Conservation (phyloP, 2,113 vertebrate genomes). For the Malurus alboscapulatus region DNA sequence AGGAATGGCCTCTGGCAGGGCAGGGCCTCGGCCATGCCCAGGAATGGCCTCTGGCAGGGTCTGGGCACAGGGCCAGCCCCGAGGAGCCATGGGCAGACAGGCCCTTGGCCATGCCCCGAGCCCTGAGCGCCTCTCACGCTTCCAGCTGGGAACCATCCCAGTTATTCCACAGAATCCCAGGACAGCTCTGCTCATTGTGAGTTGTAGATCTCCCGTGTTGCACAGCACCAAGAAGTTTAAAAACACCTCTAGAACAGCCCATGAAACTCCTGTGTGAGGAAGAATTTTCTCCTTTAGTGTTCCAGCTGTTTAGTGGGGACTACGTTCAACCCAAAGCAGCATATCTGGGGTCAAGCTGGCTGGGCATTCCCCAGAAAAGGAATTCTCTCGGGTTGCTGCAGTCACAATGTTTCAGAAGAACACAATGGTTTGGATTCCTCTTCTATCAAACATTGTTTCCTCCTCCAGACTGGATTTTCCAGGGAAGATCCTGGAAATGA, state of each 20-base stretch:
- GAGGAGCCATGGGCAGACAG: fast-evolving
- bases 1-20: background rate
- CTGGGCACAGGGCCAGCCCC: fast-evolving
- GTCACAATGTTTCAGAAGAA: background rate
- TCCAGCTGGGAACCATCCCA: background rate
- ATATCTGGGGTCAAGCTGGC: background rate
- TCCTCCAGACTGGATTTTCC: background rate
- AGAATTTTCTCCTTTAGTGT: background rate
- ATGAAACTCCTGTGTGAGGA: background rate
- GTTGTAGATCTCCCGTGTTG: background rate
- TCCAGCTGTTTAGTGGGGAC: background rate
- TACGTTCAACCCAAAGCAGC: background rate
- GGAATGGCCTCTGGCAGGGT: background rate
- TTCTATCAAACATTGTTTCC: background rate
- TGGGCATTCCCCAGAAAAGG: background rate
- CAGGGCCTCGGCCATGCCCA: background rate
- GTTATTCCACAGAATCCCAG: background rate
- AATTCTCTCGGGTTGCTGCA: background rate
- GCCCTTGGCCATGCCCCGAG: background rate
- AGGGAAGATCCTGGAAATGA: background rate
- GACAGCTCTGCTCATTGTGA: background rate
- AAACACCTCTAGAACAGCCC: background rate
- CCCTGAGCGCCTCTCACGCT: fast-evolving
- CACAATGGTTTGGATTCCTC: background rate
- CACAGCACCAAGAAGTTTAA: background rate